Evolutionary conservation across 2,797 vertebrate genomes (phyloP).

Genomic region (Sparidentex hasta): DNA sequence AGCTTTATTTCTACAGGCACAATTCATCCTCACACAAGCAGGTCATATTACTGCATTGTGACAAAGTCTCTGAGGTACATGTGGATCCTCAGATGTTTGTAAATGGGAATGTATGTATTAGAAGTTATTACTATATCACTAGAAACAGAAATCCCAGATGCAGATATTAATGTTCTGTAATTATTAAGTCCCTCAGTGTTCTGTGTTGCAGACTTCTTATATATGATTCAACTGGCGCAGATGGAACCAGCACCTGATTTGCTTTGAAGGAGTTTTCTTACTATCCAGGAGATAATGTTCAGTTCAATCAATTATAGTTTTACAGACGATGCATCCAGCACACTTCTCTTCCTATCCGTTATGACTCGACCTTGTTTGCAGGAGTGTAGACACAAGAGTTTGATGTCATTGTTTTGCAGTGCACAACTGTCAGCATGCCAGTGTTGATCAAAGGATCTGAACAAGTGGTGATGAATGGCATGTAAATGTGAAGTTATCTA

Average conservation of each 20-base stretch:
- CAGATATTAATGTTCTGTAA: background rate
- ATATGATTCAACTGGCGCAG: background rate
- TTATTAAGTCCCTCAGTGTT: background rate
- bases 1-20: background rate
- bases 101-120: background rate
- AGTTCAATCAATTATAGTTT: no score
- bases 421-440: no score
- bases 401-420: no score
- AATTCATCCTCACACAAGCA: background rate
- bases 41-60: background rate
- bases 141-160: background rate
- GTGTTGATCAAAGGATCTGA: no score
- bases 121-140: background rate
- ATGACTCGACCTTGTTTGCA: no score
- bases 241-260: background rate
- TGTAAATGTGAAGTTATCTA: conserved; percentile 30
- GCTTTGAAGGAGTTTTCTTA: background rate
- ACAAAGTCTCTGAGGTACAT: background rate
- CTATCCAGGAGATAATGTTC: no score
- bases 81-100: background rate
- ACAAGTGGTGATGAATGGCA: background rate
- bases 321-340: no score
- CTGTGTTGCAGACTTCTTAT: background rate
- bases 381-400: no score
- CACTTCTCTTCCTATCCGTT: no score